phyloP scores from a whole-genome alignment of 64 coral and sea anemone genomes.

The Stichodactyla mertensii region DNA sequence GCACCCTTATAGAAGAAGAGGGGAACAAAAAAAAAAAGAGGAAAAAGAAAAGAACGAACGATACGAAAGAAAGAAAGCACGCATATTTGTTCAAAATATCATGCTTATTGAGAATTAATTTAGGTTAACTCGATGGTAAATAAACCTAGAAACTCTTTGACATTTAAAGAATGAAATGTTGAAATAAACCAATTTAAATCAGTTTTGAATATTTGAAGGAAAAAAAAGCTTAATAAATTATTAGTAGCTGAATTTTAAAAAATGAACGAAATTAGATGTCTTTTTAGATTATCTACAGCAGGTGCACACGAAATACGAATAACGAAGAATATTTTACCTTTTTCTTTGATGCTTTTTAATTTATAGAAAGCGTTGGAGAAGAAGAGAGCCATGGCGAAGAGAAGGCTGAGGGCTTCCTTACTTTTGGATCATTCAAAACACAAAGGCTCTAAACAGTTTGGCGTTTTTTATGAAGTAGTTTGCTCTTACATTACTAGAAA shows the following conservation, averaged over 20 bases:
- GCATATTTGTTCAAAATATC: background rate
- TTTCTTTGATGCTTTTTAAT: background rate
- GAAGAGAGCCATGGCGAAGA: background rate
- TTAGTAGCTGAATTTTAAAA: background rate
- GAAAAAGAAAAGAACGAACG: too few relatives aligned
- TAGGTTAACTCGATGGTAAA: slow-evolving; percentile 4
- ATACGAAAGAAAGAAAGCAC: background rate
- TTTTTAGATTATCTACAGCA: background rate
- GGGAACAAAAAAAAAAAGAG: too few relatives aligned
- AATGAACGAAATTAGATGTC: background rate
- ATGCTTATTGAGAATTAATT: background rate
- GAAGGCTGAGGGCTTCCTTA: background rate
- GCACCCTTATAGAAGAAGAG: too few relatives aligned
- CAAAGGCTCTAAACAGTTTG: background rate
- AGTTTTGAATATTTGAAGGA: background rate
- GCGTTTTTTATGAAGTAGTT: background rate
- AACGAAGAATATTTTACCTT: background rate
- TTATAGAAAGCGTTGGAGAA: slow-evolving; percentile 3
- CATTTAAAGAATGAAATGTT: slow-evolving; percentile 7
- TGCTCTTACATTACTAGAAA: background rate
- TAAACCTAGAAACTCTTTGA: background rate
- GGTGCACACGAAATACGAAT: background rate
- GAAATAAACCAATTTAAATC: background rate
- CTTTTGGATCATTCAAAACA: background rate
- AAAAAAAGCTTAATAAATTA: too few relatives aligned